phyloP scores from a whole-genome alignment of 1,140 invertebrate genomes.

The Neotoxoptera formosana region DNA sequence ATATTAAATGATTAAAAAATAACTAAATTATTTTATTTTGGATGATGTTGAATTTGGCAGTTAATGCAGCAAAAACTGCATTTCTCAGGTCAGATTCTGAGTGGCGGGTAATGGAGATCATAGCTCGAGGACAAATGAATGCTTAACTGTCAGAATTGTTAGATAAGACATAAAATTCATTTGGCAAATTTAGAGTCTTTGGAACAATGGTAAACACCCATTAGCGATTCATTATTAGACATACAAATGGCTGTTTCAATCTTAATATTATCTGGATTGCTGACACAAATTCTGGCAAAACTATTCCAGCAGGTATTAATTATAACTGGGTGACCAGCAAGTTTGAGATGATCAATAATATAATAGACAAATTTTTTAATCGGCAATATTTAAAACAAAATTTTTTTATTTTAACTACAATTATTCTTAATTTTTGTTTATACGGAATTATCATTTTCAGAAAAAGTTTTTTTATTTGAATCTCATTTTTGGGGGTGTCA shows the following conservation, averaged over 20 bases:
- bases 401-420: no score
- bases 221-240: slow-evolving; percentile 72
- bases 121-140: slow-evolving; percentile 74
- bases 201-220: slow-evolving; percentile 92
- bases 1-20: neutral
- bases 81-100: slow-evolving; percentile 76
- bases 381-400: no score
- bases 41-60: slow-evolving; percentile 78
- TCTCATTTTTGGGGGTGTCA: no score
- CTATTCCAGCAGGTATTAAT: slow-evolving; percentile 77
- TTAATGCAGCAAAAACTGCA: slow-evolving; percentile 77
- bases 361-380: no score
- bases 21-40: slow-evolving; percentile 63
- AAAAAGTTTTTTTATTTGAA: no score
- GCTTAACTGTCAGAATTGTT: slow-evolving; percentile 65
- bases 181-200: slow-evolving; percentile 81
- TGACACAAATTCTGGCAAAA: slow-evolving; percentile 90
- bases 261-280: slow-evolving; percentile 88
- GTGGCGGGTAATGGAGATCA: slow-evolving; percentile 84
- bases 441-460: no score
- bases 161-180: slow-evolving; percentile 73
- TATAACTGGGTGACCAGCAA: no score
- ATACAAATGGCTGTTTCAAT: slow-evolving; percentile 70
- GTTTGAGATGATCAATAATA: no score
- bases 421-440: no score